Evolutionary conservation across 1,140 invertebrate species (phyloP), one percentile per base, ranked within the genome.

Genomic region (Mya arenaria): DNA sequence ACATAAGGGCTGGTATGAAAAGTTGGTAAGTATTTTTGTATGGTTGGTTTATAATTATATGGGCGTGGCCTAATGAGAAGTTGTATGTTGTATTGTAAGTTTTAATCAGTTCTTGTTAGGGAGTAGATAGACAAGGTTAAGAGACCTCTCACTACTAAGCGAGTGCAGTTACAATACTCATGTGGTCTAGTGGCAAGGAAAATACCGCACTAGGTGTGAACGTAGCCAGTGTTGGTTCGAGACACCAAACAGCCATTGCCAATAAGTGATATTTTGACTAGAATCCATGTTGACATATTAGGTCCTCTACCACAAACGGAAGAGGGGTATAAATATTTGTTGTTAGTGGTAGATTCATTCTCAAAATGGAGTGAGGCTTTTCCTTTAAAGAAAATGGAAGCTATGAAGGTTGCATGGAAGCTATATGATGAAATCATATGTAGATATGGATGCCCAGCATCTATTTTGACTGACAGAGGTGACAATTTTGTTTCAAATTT

Each of bases 381-480:
- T 52, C 82, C 84, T 23, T 37, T 85, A 41, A 68, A 55, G 28
- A 82, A 66, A 10, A 37, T 30, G n/a, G 65, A 39, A 44, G 73
- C 82, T 15, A 66, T 25, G 39, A 78, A 84, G 62, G 39, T 73
- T n/a, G 85, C 82, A 63, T 39, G 34, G 8, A 41, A 41, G 13
- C 55, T 86, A 13, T 84, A 66, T n/a, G 71, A 81, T 34, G 78
- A 84, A 37, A 56, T 85, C 5, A 77, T 83, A 30, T 77, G 72
- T 36, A 41, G 63, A 48, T 83, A 44, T 62, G 65, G 62, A 17
- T 30, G 52, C 32, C 73, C 63, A 23, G 55, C 48, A 6, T 66
- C 48, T 4, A 77, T 83, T 17, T 55, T 77, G 30, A 77, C 81
- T 34, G 65, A 83, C 30, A 55, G 72, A 37, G 82, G 82, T 41